Conservation (phyloP, 2,113 vertebrate species). For the Trachemys scripta region DNA sequence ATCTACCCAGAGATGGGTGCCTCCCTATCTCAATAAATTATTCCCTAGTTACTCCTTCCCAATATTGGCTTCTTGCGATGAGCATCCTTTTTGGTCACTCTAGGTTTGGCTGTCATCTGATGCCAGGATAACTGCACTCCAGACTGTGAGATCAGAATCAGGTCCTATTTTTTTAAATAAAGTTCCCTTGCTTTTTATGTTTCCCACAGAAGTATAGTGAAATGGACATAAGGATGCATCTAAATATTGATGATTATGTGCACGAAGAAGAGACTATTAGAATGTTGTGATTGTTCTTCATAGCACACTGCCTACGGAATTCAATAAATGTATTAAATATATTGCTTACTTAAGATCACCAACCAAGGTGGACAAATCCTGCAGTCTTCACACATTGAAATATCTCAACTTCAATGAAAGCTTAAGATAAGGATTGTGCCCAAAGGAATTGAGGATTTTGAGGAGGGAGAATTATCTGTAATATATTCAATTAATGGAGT, state of each 20-base stretch:
- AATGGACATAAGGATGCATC: neutral
- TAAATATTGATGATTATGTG: neutral
- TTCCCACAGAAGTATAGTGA: neutral
- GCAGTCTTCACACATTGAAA: neutral
- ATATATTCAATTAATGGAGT: neutral
- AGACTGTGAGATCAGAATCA: neutral
- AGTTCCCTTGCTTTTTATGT: neutral
- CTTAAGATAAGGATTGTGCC: neutral
- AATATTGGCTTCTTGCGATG: neutral
- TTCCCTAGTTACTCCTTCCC: neutral
- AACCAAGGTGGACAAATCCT: neutral
- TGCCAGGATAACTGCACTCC: neutral
- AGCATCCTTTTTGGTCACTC: neutral
- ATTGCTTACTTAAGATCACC: neutral
- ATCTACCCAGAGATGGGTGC: neutral
- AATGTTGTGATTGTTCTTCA: neutral
- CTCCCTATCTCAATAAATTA: neutral
- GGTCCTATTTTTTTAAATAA: neutral
- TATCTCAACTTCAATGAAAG: neutral
- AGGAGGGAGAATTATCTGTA: neutral
- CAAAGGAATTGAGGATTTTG: neutral
- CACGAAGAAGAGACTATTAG: neutral
- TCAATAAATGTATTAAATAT: neutral
- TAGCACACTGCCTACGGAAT: neutral
- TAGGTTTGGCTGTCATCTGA: neutral